These are phyloP conservation scores for Acromyrmex heyeri DNA, from an alignment of 1,140 invertebrate species.

Conservation along the genomic window DNA sequence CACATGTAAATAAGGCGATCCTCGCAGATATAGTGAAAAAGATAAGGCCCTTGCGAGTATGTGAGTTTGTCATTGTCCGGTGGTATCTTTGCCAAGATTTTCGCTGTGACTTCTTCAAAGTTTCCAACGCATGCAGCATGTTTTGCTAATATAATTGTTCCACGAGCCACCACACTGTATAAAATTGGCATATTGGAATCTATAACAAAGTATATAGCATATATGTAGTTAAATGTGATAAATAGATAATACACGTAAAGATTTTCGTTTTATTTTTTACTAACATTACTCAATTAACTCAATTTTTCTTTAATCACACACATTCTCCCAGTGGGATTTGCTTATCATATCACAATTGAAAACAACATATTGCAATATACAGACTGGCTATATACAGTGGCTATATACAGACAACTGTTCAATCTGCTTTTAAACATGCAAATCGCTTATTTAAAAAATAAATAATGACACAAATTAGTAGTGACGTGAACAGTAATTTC, in stretches of 20 bases:
- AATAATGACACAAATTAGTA: neutral
- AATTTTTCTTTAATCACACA: neutral
- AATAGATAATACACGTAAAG: neutral
- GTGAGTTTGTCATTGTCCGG: conserved; percentile 95
- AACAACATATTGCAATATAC: neutral
- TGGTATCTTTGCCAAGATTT: conserved; percentile 94
- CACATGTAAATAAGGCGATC: conserved; percentile 96
- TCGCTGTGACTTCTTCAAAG: conserved; percentile 97
- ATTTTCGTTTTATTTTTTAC: neutral
- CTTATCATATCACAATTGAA: conserved; percentile 61
- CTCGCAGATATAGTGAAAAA: conserved; percentile 97
- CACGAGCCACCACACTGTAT: conserved; percentile 95
- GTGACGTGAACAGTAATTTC: neutral
- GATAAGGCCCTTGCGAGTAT: conserved; percentile 96
- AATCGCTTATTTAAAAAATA: neutral
- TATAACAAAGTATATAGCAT: conserved; percentile 60
- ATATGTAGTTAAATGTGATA: neutral
- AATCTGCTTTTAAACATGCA: neutral
- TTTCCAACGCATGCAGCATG: conserved; percentile 97
- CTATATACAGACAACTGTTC: neutral
- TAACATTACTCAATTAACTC: neutral
- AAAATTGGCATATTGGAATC: conserved; percentile 92
- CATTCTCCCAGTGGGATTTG: neutral
- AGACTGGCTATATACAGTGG: neutral
- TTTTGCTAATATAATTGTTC: conserved; percentile 95